phyloP scores from a whole-genome alignment of 2,888 invertebrate genomes.

The Cantharis nigra region DNA sequence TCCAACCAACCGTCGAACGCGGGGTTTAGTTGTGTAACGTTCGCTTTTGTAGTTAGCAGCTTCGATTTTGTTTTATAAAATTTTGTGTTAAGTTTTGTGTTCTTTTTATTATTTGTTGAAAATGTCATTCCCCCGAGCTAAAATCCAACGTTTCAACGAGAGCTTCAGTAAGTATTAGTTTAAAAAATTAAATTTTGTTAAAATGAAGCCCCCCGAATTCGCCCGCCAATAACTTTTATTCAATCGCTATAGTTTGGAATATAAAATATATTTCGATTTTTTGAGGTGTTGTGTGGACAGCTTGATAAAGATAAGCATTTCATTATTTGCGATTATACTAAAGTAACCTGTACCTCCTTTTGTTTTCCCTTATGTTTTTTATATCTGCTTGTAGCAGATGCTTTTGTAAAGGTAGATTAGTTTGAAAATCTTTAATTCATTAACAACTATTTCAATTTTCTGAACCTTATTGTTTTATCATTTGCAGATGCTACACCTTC shows the following conservation, averaged over 20 bases:
- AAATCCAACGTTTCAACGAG: conserved; percentile 62
- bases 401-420: not conserved
- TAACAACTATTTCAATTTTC: not conserved
- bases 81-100: not conserved
- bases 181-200: not conserved
- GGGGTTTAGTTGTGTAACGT: not conserved
- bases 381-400: not conserved
- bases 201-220: not conserved
- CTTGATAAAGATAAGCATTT: not conserved
- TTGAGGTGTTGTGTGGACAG: not conserved
- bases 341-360: not conserved
- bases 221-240: not conserved
- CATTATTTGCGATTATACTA: not conserved
- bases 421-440: not conserved
- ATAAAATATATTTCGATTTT: not conserved
- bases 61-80: not conserved
- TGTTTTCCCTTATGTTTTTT: not conserved
- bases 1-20: not conserved
- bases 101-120: not conserved
- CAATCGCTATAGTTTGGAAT: not conserved
- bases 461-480: not conserved
- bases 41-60: not conserved
- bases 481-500: conserved; percentile 53
- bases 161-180: not conserved
- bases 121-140: conserved; percentile 64